Conservation (phyloP, 2,797 vertebrate genomes). For the Parauchenoglanis punctatus region DNA sequence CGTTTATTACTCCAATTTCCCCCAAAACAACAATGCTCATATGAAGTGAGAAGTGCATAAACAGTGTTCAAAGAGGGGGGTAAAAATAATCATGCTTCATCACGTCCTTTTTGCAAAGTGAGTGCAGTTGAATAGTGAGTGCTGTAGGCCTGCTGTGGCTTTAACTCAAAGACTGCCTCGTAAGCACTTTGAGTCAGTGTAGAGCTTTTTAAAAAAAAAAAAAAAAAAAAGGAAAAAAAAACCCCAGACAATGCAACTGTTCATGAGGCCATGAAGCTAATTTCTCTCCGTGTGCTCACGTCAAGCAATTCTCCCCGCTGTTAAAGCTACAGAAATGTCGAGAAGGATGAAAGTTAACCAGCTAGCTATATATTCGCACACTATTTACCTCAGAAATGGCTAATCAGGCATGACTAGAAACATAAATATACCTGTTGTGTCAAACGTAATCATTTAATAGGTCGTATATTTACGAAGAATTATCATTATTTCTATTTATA, state of each 20-base stretch:
- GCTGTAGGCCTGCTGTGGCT: conserved; percentile 51
- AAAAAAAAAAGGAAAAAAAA: background rate
- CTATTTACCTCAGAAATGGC: background rate
- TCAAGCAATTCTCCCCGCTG: background rate
- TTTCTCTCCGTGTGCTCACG: conserved; percentile 29
- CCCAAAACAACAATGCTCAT: background rate
- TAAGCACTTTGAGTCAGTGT: conserved; percentile 57
- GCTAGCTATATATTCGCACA: background rate
- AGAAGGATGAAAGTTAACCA: background rate
- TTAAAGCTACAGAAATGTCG: background rate
- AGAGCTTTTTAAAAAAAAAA: conserved; percentile 39
- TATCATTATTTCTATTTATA: background rate
- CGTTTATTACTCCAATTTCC: background rate
- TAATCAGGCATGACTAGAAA: background rate
- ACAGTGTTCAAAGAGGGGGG: background rate
- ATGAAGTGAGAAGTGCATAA: background rate
- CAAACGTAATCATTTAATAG: background rate
- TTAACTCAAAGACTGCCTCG: conserved; percentile 58
- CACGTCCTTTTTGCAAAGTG: background rate
- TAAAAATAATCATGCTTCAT: background rate
- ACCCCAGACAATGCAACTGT: conserved; percentile 52
- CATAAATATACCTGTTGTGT: background rate
- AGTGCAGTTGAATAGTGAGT: conserved; percentile 15
- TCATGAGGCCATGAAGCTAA: conserved; percentile 44
- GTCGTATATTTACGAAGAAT: background rate